These are phyloP conservation scores for Stratiolaelaps scimitus DNA, from an alignment of 1,140 invertebrate genomes.

Conservation along the genomic window DNA sequence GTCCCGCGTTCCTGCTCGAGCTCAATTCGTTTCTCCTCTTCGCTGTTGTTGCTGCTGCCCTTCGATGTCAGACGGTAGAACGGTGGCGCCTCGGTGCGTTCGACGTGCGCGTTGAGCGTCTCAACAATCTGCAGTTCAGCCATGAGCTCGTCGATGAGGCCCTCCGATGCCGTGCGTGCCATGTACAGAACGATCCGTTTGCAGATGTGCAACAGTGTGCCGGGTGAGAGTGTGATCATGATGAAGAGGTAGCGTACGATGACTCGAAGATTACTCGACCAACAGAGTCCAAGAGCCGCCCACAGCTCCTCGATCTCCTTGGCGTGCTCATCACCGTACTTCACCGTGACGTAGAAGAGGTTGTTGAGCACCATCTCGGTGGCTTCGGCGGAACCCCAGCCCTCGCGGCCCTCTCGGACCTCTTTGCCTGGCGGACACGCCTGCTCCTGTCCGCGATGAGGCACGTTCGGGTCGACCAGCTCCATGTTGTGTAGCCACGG, in stretches of 20 bases:
- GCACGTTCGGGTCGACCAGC: conserved; percentile 86
- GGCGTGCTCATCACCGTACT: conserved; percentile 89
- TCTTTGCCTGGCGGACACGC: conserved; percentile 12
- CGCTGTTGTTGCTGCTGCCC: conserved; percentile 58
- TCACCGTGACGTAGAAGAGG: conserved; percentile 92
- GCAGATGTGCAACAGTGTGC: conserved; percentile 73
- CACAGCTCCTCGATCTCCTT: conserved; percentile 89
- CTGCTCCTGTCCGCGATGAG: conserved; percentile 50
- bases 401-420: conserved; percentile 55
- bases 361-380: conserved; percentile 99
- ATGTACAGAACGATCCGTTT: conserved; percentile 87
- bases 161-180: conserved; percentile 71
- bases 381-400: conserved; percentile 94
- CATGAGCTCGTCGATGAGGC: conserved; percentile 90
- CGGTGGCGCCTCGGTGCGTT: conserved; percentile 89
- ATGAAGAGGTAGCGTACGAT: conserved; percentile 96
- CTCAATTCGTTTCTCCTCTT: conserved; percentile 35
- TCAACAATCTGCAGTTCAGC: conserved; percentile 80
- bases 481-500: conserved; percentile 99
- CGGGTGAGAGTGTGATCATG: conserved; percentile 84
- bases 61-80: conserved; percentile 85
- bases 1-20: conserved; percentile 63
- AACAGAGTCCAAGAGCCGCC: conserved; percentile 84
- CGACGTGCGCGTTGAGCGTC: conserved; percentile 82
- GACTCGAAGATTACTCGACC: conserved; percentile 92